Percentiles rank a stretch among this genome's conserved stretches.
Evolutionary conservation across 2,888 invertebrate genomes (phyloP).

Genomic region (Periphyllus acericola): DNA sequence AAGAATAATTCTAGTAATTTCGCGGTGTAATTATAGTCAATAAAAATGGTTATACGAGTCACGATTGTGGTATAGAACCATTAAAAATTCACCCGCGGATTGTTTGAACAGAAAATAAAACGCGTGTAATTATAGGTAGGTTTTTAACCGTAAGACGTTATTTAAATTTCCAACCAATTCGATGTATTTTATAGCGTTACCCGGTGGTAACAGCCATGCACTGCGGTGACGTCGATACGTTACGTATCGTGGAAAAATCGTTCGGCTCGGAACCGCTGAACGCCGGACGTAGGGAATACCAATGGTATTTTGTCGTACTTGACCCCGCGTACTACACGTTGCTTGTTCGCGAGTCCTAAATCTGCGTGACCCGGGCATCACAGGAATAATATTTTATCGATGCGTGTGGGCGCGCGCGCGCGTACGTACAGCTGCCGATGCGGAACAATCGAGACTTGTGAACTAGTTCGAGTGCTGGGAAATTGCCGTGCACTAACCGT

Average conservation of each 20-base stretch:
- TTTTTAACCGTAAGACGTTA: conserved; percentile 19
- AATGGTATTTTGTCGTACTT: too few species aligned
- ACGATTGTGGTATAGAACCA: not conserved
- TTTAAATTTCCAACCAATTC: conserved; percentile 27
- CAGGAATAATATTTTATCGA: too few species aligned
- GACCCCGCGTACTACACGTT: too few species aligned
- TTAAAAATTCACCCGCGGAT: conserved; percentile 3
- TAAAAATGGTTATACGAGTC: not conserved
- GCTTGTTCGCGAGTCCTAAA: too few species aligned
- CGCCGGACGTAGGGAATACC: not conserved
- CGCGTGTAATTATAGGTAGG: not conserved
- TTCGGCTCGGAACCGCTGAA: not conserved
- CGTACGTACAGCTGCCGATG: too few species aligned
- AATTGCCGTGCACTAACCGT: too few species aligned
- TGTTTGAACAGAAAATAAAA: not conserved
- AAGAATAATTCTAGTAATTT: too few species aligned
- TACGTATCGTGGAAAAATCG: not conserved
- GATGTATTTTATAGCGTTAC: not conserved
- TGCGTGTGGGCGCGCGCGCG: too few species aligned
- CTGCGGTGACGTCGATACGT: not conserved
- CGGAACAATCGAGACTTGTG: too few species aligned
- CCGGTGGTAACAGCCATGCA: not conserved
- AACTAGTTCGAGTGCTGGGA: too few species aligned
- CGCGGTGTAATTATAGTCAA: not conserved
- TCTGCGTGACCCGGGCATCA: too few species aligned